phyloP scores from a whole-genome alignment of 2,888 invertebrate species.

The Pheosia tremula region DNA sequence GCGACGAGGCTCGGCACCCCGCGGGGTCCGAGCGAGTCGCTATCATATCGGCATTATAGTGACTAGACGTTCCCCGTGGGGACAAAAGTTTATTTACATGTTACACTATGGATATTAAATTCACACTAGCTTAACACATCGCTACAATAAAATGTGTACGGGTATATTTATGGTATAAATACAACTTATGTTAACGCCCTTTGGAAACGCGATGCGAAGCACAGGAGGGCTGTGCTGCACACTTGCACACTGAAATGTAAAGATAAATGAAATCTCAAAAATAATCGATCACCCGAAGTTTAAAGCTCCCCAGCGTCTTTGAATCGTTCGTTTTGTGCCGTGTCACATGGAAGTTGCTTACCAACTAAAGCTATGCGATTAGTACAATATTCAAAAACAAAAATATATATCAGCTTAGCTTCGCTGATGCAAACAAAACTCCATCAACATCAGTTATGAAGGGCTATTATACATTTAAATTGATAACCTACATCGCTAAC shows the following conservation, averaged over 20 bases:
- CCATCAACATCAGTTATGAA: slow-evolving; percentile 51
- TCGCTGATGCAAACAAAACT: slow-evolving; percentile 32
- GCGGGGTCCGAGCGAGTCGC: slow-evolving; percentile 31
- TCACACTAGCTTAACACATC: slow-evolving; percentile 69
- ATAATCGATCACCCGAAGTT: slow-evolving; percentile 53
- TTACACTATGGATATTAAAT: slow-evolving; percentile 69
- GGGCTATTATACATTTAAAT: slow-evolving; percentile 56
- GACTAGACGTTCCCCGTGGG: slow-evolving; percentile 75
- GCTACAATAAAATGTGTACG: slow-evolving; percentile 48
- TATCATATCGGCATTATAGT: slow-evolving; percentile 64
- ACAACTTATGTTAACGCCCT: slow-evolving; percentile 51
- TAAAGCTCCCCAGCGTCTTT: slow-evolving; percentile 58
- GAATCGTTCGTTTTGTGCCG: slow-evolving; percentile 71
- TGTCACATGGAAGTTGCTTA: slow-evolving; percentile 72
- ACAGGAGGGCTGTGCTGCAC: slow-evolving; percentile 42
- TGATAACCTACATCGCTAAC: slow-evolving; percentile 57
- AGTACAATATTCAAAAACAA: slow-evolving; percentile 57
- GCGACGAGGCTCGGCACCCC: slow-evolving; percentile 23
- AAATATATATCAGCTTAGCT: slow-evolving; percentile 54
- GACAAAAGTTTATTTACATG: slow-evolving; percentile 66
- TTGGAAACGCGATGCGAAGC: slow-evolving; percentile 53
- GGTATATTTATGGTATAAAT: slow-evolving; percentile 44
- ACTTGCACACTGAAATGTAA: slow-evolving; percentile 57
- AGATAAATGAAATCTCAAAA: slow-evolving; percentile 65
- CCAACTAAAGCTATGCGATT: slow-evolving; percentile 57